Percentiles rank a stretch among this genome's conserved stretches.
Conservation (phyloP, 2,113 vertebrate genomes). For the Dromaius novaehollandiae region DNA sequence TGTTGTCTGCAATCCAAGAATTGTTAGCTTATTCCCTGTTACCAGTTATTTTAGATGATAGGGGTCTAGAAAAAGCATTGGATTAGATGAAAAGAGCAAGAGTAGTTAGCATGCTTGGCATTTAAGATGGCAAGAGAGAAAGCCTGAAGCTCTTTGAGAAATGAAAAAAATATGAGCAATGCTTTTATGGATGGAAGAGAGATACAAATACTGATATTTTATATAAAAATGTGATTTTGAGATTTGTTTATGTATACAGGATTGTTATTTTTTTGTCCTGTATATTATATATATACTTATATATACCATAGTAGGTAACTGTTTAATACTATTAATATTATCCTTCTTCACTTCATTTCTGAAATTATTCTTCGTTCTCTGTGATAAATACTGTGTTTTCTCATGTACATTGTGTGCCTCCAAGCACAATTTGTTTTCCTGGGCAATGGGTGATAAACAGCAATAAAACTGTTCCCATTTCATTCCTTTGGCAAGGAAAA, state of each 20-base stretch:
- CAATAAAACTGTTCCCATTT: neutral
- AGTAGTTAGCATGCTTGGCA: neutral
- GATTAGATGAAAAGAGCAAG: neutral
- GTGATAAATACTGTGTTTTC: neutral
- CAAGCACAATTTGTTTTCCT: neutral
- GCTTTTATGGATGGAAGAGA: neutral
- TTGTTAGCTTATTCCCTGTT: neutral
- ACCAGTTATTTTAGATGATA: neutral
- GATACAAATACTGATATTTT: neutral
- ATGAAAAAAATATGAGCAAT: neutral
- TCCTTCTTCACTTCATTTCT: neutral
- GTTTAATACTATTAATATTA: neutral
- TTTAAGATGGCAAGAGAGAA: neutral
- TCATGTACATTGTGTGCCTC: fast-evolving
- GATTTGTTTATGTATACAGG: neutral
- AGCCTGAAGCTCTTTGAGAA: neutral
- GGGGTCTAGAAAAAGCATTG: neutral
- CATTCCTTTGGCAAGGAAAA: neutral
- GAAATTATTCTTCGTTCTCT: neutral
- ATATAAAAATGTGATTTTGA: neutral
- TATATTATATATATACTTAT: too few species aligned
- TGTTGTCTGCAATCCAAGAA: neutral
- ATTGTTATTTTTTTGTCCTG: neutral
- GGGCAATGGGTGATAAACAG: neutral
- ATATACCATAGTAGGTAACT: neutral